These are phyloP conservation scores for Megalurothrips usitatus DNA, from an alignment of 2,888 invertebrate species.

Conservation along the genomic window DNA sequence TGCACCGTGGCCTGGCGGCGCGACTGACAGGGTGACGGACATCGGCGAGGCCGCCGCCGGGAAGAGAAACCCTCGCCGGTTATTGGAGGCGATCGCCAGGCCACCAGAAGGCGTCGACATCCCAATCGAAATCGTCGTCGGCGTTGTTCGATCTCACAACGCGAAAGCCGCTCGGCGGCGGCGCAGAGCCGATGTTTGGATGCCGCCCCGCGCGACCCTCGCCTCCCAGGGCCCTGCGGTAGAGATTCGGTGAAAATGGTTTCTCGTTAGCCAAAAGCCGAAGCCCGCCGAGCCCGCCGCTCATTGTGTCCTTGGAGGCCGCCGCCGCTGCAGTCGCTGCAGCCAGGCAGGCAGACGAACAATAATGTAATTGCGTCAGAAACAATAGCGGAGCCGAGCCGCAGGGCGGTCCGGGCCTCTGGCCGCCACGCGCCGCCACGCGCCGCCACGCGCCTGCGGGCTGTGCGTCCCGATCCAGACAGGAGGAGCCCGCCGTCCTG, in stretches of 20 bases:
- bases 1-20: background rate
- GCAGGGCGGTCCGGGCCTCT: background rate
- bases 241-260: background rate
- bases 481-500: background rate
- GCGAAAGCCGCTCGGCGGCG: background rate
- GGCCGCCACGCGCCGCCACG: background rate
- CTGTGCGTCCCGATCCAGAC: background rate
- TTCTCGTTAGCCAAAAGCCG: background rate
- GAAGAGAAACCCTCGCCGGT: background rate
- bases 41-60: too few relatives aligned
- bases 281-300: background rate
- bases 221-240: too few relatives aligned
- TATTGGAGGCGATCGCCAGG: background rate
- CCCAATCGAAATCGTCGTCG: background rate
- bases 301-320: background rate
- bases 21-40: background rate
- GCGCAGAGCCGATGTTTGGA: background rate
- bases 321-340: too few relatives aligned
- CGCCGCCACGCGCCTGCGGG: too few relatives aligned
- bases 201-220: too few relatives aligned
- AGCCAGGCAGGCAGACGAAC: background rate
- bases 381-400: background rate
- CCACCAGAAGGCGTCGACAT: background rate
- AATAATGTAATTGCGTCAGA: conserved; percentile 12
- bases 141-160: too few relatives aligned